phyloP scores from a whole-genome alignment of 2,113 vertebrate genomes.

The Nymphicus hollandicus region DNA sequence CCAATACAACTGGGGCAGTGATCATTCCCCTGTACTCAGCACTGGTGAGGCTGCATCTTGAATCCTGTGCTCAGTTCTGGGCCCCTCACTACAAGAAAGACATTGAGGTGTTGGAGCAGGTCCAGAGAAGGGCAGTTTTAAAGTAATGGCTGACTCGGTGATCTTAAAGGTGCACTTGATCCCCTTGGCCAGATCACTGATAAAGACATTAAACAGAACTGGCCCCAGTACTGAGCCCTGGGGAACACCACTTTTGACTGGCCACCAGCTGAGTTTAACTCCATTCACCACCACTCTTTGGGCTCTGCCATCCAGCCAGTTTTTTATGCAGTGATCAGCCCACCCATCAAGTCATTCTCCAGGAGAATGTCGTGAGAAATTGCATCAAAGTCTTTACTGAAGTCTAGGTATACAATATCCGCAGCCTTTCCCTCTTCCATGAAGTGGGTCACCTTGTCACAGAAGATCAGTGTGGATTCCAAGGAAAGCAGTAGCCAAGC shows the following conservation, averaged over 20 bases:
- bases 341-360: not conserved
- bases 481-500: not conserved
- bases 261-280: not conserved
- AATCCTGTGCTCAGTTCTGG: not conserved
- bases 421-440: not conserved
- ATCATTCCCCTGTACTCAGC: not conserved
- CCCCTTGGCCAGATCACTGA: not conserved
- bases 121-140: not conserved
- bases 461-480: not conserved
- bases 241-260: not conserved
- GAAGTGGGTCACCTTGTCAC: not conserved
- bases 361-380: not conserved
- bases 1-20: not conserved
- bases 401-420: not conserved
- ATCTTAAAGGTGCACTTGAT: not conserved
- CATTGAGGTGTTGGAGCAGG: not conserved
- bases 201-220: not conserved
- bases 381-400: not conserved
- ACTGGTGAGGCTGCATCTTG: not conserved
- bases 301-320: not conserved
- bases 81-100: not conserved
- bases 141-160: not conserved
- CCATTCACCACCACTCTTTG: not conserved
- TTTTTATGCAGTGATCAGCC: not conserved
- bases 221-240: not conserved